Base-by-base conservation (phyloP, 2,797 vertebrate species). In the Scarus forsteni region DNA sequence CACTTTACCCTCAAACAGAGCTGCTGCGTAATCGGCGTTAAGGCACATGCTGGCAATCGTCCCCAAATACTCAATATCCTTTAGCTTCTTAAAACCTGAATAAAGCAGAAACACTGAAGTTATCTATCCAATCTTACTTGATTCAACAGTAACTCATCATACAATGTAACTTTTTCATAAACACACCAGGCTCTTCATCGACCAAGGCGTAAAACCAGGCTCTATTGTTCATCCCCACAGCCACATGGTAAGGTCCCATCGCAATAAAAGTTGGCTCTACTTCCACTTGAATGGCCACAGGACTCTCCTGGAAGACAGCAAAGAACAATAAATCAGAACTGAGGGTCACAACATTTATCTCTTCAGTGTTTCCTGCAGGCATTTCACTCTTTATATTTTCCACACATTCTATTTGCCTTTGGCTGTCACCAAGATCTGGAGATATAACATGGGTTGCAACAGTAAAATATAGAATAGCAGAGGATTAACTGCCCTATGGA, bases 171-270 rank as follows among this genome's bases (percentile, higher is more conserved):
- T 13, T 19, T n/a, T 44, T 66, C 12, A 36, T 8, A 45, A 12
- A 90, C 88, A 57, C 51, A 92, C 93, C 92, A 48, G 89, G 84
- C 50, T 88, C 70, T 34, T 93, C 93, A 53, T 97, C 96, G 73
- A 94, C 93, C 52, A 98, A 84, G 42, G 93, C 92, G 39, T 99
- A 99, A 92, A 99, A 99, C 98, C 98, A 99, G 58, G 97, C 98
- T 75, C 96, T 95, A 86, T 99, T 99, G 91, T 99, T 99, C 98
- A 99, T 99, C 65, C 98, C 97, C 62, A 98, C 96, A 54, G 97
- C 96, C 80, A 99, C 92, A 68, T 99, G 97, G 85, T 94, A 96
- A 3, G 96, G 95, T 42, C 98, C 98, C 19, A 97, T 89, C 0
- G 97, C 97, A 11, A 99, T 91, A 73, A 99, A 98, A 70, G 88